Conservation (phyloP, 2,113 vertebrate genomes). For the Pelecanus crispus region DNA sequence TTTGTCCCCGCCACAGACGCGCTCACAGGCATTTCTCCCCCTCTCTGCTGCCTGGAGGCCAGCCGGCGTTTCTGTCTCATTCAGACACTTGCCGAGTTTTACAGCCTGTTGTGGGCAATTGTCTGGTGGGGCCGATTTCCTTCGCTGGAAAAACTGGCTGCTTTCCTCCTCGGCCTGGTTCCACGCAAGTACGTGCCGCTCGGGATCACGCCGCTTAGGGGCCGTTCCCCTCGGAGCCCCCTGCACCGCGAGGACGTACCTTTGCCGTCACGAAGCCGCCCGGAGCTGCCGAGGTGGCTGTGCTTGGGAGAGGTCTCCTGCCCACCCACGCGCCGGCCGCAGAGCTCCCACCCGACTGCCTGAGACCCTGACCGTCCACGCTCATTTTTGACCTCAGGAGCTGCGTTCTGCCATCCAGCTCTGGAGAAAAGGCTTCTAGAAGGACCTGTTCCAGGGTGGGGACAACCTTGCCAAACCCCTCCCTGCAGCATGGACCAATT, state of each 20-base stretch:
- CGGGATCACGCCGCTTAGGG: accelerated
- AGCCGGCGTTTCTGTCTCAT: background rate
- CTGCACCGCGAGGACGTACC: background rate
- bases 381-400: background rate
- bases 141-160: background rate
- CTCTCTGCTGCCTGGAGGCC: background rate
- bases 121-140: background rate
- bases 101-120: background rate
- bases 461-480: background rate
- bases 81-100: background rate
- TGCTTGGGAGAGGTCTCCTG: background rate
- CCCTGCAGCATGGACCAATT: background rate
- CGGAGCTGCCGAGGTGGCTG: background rate
- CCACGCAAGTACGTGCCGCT: background rate
- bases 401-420: background rate
- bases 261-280: background rate
- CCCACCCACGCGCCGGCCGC: background rate
- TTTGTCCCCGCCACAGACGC: background rate
- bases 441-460: background rate
- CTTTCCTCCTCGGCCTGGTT: background rate
- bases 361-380: background rate
- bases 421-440: background rate
- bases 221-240: background rate
- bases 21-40: background rate
- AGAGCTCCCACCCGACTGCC: background rate